Evolutionary conservation across 2,888 invertebrate genomes (phyloP), one percentile per base, ranked within the genome.

Genomic region (Lathronympha strigana): DNA sequence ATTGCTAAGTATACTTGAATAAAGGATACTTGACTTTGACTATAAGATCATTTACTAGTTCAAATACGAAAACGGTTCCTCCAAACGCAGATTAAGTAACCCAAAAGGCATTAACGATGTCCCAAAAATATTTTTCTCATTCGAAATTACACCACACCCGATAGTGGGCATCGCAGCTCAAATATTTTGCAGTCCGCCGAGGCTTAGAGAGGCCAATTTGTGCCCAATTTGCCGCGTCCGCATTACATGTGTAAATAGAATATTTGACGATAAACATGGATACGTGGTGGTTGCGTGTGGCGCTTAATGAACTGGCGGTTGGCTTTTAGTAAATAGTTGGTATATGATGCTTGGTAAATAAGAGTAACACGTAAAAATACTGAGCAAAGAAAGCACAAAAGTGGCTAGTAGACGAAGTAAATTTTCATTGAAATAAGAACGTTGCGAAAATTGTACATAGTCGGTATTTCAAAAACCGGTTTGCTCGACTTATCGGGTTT

Each of bases 151-250:
- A n/a, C 53, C 64, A 47, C 15, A 15, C 47, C 31, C 53, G 1
- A 19, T n/a, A n/a, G n/a, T n/a, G n/a, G n/a, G n/a, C n/a, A n/a
- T 11, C 17, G 57, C 38, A 13, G 38, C 13, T 36, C 64, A 60
- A 66, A 66, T 45, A 66, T 60, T 66, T 47, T 28, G 51, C 43
- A 25, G 36, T n/a, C 38, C 13, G 6, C 15, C 38, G 63, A 49
- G 51, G 53, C 60, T 53, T 51, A 47, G 53, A 63, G 63, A 60
- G 64, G 60, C 45, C 64, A 66, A 66, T 66, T 60, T 66, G 64
- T 66, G 43, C 51, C 43, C 43, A 51, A 64, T 64, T 51, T 23
- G 58, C 43, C 28, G 43, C 15, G 36, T 47, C 43, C 36, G 49
- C 33, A 45, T 64, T 58, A 58, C 43, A 51, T 51, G 36, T 45